Evolutionary conservation across 2,888 invertebrate species (phyloP).

Genomic region (Lithophane socia): DNA sequence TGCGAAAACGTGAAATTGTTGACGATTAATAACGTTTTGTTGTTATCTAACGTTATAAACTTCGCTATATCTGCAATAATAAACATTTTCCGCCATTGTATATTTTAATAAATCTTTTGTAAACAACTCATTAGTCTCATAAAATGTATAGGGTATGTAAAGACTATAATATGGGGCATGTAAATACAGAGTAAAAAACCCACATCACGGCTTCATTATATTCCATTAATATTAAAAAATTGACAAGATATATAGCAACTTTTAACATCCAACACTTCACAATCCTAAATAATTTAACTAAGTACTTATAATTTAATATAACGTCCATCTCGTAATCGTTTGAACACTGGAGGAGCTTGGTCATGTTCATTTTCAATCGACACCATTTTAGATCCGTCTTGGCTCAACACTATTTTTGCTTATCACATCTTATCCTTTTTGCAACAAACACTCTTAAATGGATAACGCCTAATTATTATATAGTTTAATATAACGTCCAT

Average conservation of each 20-base stretch:
- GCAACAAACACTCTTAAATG: conserved; percentile 66
- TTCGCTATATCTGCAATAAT: conserved; percentile 64
- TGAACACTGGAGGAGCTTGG: conserved; percentile 70
- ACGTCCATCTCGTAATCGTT: background rate
- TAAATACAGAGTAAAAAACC: background rate
- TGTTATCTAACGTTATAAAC: conserved; percentile 68
- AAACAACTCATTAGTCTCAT: background rate
- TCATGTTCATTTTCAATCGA: conserved; percentile 66
- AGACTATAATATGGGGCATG: background rate
- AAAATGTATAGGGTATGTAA: background rate
- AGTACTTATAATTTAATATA: background rate
- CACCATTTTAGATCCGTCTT: conserved; percentile 58
- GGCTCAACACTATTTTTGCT: conserved; percentile 71
- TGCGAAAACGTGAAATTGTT: conserved; percentile 74
- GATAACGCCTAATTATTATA: background rate
- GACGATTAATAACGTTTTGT: conserved; percentile 72
- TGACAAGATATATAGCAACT: too few species aligned
- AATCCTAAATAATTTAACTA: background rate
- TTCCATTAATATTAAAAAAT: background rate
- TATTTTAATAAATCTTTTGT: background rate
- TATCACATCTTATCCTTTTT: conserved; percentile 74
- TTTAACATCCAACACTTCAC: too few species aligned
- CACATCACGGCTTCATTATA: background rate
- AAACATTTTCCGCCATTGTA: background rate
- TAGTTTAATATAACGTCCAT: conserved; percentile 17